Conservation (phyloP, 2,113 vertebrate species). For the Percina caprodes region DNA sequence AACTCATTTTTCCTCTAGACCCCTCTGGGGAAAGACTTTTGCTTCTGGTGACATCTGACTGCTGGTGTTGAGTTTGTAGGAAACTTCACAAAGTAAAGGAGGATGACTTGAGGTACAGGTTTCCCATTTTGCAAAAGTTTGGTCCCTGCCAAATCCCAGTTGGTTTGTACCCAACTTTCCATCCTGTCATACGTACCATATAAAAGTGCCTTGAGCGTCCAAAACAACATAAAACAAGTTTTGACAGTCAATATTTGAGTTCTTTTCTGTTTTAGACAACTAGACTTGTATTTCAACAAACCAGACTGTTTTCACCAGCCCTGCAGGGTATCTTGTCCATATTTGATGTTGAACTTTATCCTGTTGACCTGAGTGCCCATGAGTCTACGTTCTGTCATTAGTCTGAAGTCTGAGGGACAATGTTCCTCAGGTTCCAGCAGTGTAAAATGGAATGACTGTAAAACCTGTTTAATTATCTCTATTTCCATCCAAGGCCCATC, state of each 20-base stretch:
- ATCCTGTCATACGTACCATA: not conserved
- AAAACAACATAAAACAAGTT: not conserved
- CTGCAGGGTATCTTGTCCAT: conserved; percentile 14
- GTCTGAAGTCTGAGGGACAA: conserved; percentile 43
- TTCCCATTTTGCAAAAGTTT: conserved; percentile 7
- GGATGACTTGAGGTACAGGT: not conserved
- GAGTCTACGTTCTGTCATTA: conserved; percentile 37
- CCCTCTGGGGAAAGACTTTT: conserved; percentile 37
- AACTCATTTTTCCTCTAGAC: not conserved
- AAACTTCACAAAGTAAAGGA: conserved; percentile 3
- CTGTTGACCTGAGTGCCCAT: conserved; percentile 4
- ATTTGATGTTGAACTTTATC: conserved; percentile 54
- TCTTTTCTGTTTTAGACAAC: conserved; percentile 9
- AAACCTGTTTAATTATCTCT: conserved; percentile 53
- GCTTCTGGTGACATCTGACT: conserved; percentile 72
- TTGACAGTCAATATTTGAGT: conserved; percentile 18
- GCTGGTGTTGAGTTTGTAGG: conserved; percentile 51
- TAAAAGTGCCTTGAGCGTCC: conserved; percentile 3
- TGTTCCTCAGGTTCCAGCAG: conserved; percentile 10
- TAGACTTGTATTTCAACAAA: conserved; percentile 29
- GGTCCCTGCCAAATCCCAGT: not conserved
- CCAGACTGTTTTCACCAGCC: conserved; percentile 10
- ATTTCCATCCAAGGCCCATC: conserved; percentile 14
- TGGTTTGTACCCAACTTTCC: conserved; percentile 8
- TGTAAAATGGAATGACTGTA: conserved; percentile 39